These are phyloP conservation scores for Adoxophyes honmai DNA, from an alignment of 1,140 invertebrate species.

Conservation along the genomic window DNA sequence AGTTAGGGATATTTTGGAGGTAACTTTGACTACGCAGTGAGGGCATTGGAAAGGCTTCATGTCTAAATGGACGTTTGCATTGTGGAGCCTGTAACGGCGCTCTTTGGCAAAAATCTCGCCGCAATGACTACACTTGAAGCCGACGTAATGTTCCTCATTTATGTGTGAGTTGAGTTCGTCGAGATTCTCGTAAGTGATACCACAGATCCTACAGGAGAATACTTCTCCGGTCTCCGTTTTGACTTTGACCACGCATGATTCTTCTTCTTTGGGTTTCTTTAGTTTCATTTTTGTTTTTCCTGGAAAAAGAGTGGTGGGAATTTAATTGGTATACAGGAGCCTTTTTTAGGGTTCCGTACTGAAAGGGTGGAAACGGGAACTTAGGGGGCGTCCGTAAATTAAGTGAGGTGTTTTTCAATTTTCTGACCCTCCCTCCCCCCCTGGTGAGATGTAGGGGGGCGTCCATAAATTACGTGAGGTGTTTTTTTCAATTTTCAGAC, in stretches of 20 bases:
- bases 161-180: conserved; percentile 4
- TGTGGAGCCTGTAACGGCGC: neutral
- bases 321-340: no score
- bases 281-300: conserved; percentile 1
- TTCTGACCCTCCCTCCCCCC: no score
- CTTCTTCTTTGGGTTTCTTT: neutral
- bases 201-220: conserved; percentile 18
- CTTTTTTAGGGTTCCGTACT: no score
- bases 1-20: neutral
- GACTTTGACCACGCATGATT: neutral
- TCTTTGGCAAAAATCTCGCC: neutral
- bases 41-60: neutral
- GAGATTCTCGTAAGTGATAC: neutral
- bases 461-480: no score
- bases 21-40: conserved; percentile 7
- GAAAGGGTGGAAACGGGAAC: no score
- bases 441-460: no score
- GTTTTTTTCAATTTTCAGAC: no score
- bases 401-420: no score
- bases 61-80: neutral
- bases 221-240: neutral
- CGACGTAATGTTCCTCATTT: neutral
- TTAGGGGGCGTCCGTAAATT: no score
- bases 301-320: conserved; percentile 4
- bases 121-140: conserved; percentile 15